Percentiles rank a stretch among this genome's conserved stretches.
These are phyloP conservation scores for Lithophane leautieri DNA, from an alignment of 2,888 invertebrate species.

Conservation along the genomic window DNA sequence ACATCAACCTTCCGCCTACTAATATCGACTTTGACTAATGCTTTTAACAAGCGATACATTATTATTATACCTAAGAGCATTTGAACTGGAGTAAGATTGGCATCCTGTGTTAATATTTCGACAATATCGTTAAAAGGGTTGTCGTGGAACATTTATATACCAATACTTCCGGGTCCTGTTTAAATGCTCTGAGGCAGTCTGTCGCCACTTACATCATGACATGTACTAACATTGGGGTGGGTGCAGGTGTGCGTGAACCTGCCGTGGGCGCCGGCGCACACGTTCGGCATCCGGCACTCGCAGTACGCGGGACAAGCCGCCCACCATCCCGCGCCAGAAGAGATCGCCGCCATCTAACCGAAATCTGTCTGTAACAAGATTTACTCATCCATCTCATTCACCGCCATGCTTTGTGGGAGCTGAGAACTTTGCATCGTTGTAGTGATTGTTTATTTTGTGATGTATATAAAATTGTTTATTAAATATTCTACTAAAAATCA, in stretches of 20 bases:
- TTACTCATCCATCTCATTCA: constrained; percentile 64
- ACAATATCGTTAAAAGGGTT: not conserved
- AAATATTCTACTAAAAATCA: constrained; percentile 61
- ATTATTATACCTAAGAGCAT: constrained; percentile 19
- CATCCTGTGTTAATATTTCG: not conserved
- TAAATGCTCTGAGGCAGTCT: constrained; percentile 33
- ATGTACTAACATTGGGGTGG: constrained; percentile 73
- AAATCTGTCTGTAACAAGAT: constrained; percentile 74
- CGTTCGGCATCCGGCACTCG: constrained; percentile 95
- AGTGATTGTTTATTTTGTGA: constrained; percentile 58
- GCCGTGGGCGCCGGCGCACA: constrained; percentile 92
- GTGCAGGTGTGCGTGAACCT: constrained; percentile 90
- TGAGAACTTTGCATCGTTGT: constrained; percentile 58
- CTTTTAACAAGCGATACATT: constrained; percentile 20
- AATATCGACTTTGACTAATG: constrained; percentile 43
- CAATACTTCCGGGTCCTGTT: constrained; percentile 7
- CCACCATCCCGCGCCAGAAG: constrained; percentile 84
- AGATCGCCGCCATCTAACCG: constrained; percentile 78
- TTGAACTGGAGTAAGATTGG: constrained; percentile 23
- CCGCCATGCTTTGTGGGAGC: constrained; percentile 57
- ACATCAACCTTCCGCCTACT: constrained; percentile 50
- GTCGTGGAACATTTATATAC: not conserved
- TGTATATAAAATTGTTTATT: constrained; percentile 63
- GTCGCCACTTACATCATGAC: constrained; percentile 33
- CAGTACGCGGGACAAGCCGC: constrained; percentile 91